A percentile compares a stretch with the other conserved stretches of the same genome.
phyloP scores from a whole-genome alignment of 2,797 vertebrate genomes.

The Zalophus californianus region DNA sequence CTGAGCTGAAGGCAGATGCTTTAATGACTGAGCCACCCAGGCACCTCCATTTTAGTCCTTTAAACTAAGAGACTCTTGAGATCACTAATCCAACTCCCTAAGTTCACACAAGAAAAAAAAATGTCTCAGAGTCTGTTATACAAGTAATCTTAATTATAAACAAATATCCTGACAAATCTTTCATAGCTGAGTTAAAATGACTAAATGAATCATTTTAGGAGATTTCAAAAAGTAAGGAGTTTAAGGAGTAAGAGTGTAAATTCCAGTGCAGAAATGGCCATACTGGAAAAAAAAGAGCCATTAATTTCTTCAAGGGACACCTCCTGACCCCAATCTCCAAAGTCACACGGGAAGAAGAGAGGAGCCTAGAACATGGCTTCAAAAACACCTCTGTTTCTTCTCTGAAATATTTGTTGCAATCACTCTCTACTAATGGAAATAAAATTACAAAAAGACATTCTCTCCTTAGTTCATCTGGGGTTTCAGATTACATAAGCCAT shows the following conservation, averaged over 20 bases:
- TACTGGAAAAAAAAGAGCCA: not conserved
- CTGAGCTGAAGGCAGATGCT: not conserved
- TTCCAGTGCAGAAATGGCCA: not conserved
- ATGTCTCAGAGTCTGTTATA: not conserved
- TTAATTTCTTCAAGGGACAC: conserved; percentile 20
- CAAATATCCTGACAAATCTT: not conserved
- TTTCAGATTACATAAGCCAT: conserved; percentile 1
- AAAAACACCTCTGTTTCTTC: not conserved
- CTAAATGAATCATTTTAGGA: conserved; percentile 10
- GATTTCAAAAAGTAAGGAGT: conserved; percentile 31
- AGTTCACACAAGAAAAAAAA: not conserved
- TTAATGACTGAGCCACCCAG: not conserved
- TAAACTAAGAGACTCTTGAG: not conserved
- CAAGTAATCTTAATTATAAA: not conserved
- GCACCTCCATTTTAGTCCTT: not conserved
- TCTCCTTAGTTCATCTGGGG: conserved; percentile 3
- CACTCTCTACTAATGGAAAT: not conserved
- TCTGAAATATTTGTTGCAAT: conserved; percentile 30
- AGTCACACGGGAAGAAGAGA: not conserved
- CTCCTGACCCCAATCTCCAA: not conserved
- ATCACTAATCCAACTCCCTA: not conserved
- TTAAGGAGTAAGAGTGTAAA: conserved; percentile 11
- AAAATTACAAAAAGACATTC: conserved; percentile 40
- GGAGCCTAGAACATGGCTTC: not conserved
- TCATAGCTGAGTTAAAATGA: not conserved